Percentiles rank a stretch among this genome's conserved stretches.
phyloP scores from a whole-genome alignment of 2,797 vertebrate genomes.

The Vireo griseus region DNA sequence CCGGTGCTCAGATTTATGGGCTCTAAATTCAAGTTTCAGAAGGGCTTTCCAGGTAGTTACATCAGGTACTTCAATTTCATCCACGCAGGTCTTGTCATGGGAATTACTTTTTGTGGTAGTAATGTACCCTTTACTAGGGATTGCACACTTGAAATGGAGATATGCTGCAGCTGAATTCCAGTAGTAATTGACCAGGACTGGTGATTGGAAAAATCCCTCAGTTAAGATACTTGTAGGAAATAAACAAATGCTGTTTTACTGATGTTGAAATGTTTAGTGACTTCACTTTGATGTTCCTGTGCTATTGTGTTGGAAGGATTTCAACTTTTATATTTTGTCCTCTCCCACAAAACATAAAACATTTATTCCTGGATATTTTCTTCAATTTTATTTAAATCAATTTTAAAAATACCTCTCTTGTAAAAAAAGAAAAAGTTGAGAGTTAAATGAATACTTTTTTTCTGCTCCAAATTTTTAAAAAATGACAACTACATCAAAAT shows the following conservation, averaged over 20 bases:
- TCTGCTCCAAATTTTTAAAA: not conserved
- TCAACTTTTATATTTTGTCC: not conserved
- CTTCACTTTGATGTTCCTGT: not conserved
- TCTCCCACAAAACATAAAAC: not conserved
- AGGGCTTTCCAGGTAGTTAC: not conserved
- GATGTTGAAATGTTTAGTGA: not conserved
- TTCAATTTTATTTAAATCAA: not conserved
- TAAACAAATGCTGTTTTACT: not conserved
- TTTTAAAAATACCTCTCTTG: not conserved
- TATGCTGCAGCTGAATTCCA: not conserved
- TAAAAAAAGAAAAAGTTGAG: not conserved
- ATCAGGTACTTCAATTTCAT: not conserved
- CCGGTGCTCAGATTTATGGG: not conserved
- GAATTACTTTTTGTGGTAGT: not conserved
- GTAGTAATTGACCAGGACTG: not conserved
- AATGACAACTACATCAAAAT: not conserved
- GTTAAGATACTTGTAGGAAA: not conserved
- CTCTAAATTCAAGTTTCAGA: not conserved
- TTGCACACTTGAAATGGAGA: not conserved
- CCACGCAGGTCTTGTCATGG: not conserved
- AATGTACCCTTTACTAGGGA: not conserved
- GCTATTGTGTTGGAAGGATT: not conserved
- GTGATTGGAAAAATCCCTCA: not conserved
- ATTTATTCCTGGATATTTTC: not conserved
- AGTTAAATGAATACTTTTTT: not conserved